phyloP scores from a whole-genome alignment of 1,140 invertebrate genomes.

The Whitmania pigra region DNA sequence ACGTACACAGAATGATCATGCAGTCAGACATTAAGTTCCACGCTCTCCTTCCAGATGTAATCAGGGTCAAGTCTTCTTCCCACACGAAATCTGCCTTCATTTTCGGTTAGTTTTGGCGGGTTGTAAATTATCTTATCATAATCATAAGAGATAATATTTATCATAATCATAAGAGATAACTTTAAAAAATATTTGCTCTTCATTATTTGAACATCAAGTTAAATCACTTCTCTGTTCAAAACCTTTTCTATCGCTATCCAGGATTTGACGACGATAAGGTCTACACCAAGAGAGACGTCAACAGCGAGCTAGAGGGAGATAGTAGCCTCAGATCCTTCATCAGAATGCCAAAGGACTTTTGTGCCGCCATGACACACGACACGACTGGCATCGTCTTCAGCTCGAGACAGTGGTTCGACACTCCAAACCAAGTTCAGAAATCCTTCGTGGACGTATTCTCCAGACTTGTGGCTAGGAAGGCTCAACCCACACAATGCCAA shows the following conservation, averaged over 20 bases:
- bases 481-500: conserved; percentile 52
- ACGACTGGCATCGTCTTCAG: conserved; percentile 58
- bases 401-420: conserved; percentile 26
- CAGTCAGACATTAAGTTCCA: conserved; percentile 69
- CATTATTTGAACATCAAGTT: background rate
- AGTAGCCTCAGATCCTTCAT: conserved; percentile 55
- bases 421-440: conserved; percentile 45
- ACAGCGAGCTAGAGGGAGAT: conserved; percentile 51
- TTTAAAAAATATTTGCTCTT: background rate
- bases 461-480: conserved; percentile 52
- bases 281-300: conserved; percentile 64
- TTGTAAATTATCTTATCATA: background rate
- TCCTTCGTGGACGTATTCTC: conserved; percentile 58
- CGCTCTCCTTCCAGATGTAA: conserved; percentile 53
- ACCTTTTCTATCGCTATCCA: conserved; percentile 29
- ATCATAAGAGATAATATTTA: too few species aligned
- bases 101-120: conserved; percentile 19
- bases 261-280: conserved; percentile 58
- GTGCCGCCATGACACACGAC: conserved; percentile 63
- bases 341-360: conserved; percentile 59
- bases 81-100: conserved; percentile 22
- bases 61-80: conserved; percentile 26
- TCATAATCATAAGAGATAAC: too few species aligned
- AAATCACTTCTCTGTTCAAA: background rate
- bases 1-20: conserved; percentile 57